Percentiles rank a stretch among this genome's conserved stretches.
Conservation (phyloP, 2,888 invertebrate genomes). For the Phengaris alcon region DNA sequence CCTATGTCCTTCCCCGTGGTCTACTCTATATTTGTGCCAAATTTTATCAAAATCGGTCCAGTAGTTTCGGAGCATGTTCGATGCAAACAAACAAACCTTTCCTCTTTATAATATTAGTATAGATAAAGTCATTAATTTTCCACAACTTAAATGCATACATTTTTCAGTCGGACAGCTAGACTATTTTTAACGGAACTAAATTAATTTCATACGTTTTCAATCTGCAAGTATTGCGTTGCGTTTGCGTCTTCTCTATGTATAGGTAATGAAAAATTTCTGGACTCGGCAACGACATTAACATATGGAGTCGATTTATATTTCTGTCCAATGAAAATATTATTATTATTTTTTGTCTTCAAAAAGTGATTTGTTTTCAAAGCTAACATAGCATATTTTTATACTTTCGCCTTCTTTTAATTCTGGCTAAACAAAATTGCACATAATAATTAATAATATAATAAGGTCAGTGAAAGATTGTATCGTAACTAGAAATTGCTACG, state of each 20-base stretch:
- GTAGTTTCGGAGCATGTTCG: too few species aligned
- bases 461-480: not conserved
- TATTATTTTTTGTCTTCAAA: not conserved
- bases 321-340: not conserved
- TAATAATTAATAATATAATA: too few species aligned
- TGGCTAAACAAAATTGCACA: too few species aligned
- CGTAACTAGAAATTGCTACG: too few species aligned
- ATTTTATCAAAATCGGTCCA: too few species aligned
- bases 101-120: too few species aligned
- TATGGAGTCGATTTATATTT: constrained; percentile 21
- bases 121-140: too few species aligned
- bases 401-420: not conserved
- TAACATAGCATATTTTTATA: not conserved
- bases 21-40: too few species aligned
- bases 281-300: constrained; percentile 9
- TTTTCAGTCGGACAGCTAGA: not conserved
- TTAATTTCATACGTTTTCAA: not conserved
- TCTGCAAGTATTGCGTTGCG: not conserved
- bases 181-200: not conserved
- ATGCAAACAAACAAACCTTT: too few species aligned
- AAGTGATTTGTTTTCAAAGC: not conserved
- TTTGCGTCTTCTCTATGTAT: not conserved
- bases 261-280: not conserved
- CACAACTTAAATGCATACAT: not conserved
- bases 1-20: too few species aligned